Base-by-base conservation (phyloP, 2,797 vertebrate genomes). In the Rhadinocentrus ornatus region DNA sequence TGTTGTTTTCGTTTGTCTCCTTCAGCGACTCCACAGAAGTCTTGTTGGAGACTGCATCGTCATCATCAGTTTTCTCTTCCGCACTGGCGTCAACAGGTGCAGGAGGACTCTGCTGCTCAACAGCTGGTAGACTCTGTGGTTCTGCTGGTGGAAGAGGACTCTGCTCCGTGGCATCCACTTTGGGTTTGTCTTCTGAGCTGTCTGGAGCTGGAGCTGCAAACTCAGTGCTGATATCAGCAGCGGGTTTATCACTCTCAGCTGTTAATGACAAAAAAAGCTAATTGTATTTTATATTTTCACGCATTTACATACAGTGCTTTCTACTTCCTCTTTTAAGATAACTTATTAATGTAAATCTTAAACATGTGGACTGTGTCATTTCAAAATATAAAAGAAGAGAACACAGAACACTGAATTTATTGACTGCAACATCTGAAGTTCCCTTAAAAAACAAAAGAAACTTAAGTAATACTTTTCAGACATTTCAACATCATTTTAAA, bases 1-100 rank as follows among this genome's bases (percentile, higher is more conserved):
- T 91, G 83, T 89, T 90, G 87, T 90, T 92, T 66, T 87, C 82
- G 0, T 91, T 90, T 6, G 68, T 37, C 46, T 90, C 91, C 84
- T 86, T 92, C 74, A 90, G 80, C 0, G 90, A 87, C 39, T 93
- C 92, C 67, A 79, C 80, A 0, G 89, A 90, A 13, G 89, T 93
- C 69, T 91, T 63, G 77, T 77, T 84, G 79, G 93, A 90, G 64
- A 6, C 29, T 1, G 0, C 1, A 9, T 55, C 73, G 61, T 91
- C 81, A 0, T 91, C 85, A 20, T 86, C 84, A 1, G 82, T 86
- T 83, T 91, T 86, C 27, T 82, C 77, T 1, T 81, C 88, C 22
- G 12, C 3, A 6, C 27, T 81, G 4, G 32, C 60, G 70, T 85
- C 70, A 55, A 32, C 75, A 26, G 82, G 76, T 57, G 75, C 61